Evolutionary conservation across 64 coral and sea anemone genomes (phyloP).

Genomic region (Montipora cactus): DNA sequence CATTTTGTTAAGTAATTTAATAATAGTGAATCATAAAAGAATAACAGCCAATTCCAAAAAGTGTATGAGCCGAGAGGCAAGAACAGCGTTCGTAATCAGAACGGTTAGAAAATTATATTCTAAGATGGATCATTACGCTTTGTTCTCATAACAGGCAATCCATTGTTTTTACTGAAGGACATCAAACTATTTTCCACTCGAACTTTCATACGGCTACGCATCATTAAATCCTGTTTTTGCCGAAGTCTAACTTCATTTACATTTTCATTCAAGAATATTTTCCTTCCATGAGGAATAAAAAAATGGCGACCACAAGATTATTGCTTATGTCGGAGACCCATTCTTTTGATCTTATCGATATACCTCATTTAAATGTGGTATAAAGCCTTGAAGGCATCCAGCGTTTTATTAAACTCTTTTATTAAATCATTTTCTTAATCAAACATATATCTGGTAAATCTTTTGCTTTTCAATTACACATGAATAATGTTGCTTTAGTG

Average conservation of each 20-base stretch:
- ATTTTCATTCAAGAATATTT: neutral
- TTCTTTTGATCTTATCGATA: neutral
- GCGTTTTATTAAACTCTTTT: slow-evolving; percentile 2
- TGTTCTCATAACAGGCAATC: neutral
- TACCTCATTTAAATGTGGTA: slow-evolving; percentile 17
- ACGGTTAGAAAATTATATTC: neutral
- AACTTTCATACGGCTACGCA: slow-evolving; percentile 1
- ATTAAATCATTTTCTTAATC: slow-evolving; percentile 57
- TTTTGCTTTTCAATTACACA: neutral
- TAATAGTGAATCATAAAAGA: too few species aligned
- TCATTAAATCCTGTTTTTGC: neutral
- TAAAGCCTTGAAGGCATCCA: slow-evolving; percentile 23
- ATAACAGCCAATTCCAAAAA: neutral
- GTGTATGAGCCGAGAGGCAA: neutral
- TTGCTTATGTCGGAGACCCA: neutral
- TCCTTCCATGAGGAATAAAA: neutral
- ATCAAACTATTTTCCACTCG: neutral
- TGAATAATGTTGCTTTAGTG: neutral
- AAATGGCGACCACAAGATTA: neutral
- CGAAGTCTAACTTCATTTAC: neutral
- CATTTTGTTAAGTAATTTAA: too few species aligned
- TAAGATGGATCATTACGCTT: neutral
- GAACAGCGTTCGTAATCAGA: neutral
- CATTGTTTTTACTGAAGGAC: neutral
- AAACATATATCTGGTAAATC: slow-evolving; percentile 1